Percentiles rank a stretch among this genome's conserved stretches.
These are phyloP conservation scores for Pomacea maculata DNA, from an alignment of 1,140 invertebrate genomes.

Conservation along the genomic window DNA sequence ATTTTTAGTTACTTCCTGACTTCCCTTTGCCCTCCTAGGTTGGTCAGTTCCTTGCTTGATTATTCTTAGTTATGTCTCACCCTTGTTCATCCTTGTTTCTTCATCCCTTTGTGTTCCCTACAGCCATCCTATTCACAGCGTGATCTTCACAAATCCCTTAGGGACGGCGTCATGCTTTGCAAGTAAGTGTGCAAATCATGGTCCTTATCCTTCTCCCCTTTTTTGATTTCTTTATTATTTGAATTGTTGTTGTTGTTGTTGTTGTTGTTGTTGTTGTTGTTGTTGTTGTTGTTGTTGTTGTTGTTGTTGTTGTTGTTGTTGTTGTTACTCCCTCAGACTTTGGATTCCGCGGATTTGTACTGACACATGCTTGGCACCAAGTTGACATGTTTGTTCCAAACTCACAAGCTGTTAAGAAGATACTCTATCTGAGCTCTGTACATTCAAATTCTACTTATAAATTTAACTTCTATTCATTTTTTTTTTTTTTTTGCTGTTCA, in stretches of 20 bases:
- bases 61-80: too few species aligned
- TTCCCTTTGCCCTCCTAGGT: too few species aligned
- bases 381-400: too few species aligned
- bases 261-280: background rate
- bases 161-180: slow-evolving; percentile 55
- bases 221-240: background rate
- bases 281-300: background rate
- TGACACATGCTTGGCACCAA: too few species aligned
- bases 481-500: background rate
- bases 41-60: too few species aligned
- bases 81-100: background rate
- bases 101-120: background rate
- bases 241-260: background rate
- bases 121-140: slow-evolving; percentile 15
- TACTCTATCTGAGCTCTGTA: too few species aligned
- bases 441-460: background rate
- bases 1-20: too few species aligned
- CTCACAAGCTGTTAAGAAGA: too few species aligned
- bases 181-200: slow-evolving; percentile 45
- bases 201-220: slow-evolving; percentile 7
- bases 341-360: too few species aligned
- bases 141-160: slow-evolving; percentile 35
- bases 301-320: background rate
- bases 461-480: background rate
- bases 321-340: background rate